These are phyloP conservation scores for Saguinus imperator DNA, from an alignment of 2,113 vertebrate genomes.

Conservation along the genomic window DNA sequence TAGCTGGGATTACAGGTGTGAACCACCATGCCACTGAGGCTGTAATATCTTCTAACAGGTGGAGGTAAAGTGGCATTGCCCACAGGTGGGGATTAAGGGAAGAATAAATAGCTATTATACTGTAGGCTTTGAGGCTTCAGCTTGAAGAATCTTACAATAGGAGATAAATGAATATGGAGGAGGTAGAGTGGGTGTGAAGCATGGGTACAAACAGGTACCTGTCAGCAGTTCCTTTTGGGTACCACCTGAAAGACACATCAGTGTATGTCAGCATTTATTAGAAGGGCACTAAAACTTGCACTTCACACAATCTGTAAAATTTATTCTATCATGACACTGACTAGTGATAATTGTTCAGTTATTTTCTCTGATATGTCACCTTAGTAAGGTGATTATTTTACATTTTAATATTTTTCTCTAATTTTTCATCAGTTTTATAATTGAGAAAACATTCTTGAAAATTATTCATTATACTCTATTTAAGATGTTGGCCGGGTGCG, in stretches of 20 bases:
- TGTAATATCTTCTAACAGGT: neutral
- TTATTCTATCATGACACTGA: slow-evolving; percentile 11
- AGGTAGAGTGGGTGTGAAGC: neutral
- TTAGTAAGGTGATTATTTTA: neutral
- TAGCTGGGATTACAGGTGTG: neutral
- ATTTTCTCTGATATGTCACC: neutral
- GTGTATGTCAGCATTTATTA: neutral
- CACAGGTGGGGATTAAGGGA: neutral
- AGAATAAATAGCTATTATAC: neutral
- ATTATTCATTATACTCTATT: slow-evolving; percentile 8
- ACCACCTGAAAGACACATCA: neutral
- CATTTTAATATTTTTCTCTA: neutral
- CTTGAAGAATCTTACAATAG: neutral
- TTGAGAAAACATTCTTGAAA: slow-evolving; percentile 25
- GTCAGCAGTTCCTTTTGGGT: neutral
- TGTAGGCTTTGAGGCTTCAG: neutral
- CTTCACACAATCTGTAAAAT: neutral
- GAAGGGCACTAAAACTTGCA: neutral
- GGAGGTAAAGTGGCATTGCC: neutral
- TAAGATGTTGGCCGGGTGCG: neutral
- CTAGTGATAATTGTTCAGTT: neutral
- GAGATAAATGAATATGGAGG: neutral
- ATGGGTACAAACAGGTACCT: neutral
- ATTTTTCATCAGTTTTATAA: slow-evolving; percentile 24
- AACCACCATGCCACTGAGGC: neutral